A percentile compares a stretch with the other conserved stretches of the same genome.
Conservation (phyloP, 2,888 invertebrate species). For the Hedya salicella region DNA sequence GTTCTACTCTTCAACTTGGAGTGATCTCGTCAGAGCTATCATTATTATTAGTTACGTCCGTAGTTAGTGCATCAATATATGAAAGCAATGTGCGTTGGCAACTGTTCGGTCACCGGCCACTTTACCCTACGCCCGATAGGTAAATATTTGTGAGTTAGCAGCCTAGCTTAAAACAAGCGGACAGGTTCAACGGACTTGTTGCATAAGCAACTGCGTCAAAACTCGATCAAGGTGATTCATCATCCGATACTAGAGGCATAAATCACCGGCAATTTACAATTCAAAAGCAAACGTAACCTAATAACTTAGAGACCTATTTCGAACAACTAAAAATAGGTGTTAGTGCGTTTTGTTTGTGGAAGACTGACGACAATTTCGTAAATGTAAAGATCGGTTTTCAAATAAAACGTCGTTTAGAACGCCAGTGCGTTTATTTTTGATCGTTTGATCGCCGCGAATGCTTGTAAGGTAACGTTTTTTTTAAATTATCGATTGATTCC, state of each 20-base stretch:
- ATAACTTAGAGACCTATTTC: conserved; percentile 35
- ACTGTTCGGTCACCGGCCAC: conserved; percentile 8
- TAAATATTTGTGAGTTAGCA: conserved; percentile 72
- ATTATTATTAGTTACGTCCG: too few relatives aligned
- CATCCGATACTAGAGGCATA: conserved; percentile 50
- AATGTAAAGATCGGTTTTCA: conserved; percentile 38
- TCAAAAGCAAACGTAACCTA: conserved; percentile 34
- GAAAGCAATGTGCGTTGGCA: background rate
- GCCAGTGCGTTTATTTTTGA: conserved; percentile 35
- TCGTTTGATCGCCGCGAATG: conserved; percentile 36
- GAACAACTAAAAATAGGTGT: background rate
- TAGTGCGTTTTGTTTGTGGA: conserved; percentile 8
- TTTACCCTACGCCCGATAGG: conserved; percentile 51
- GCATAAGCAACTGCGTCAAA: conserved; percentile 75
- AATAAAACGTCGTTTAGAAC: conserved; percentile 42
- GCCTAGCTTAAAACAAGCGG: conserved; percentile 44
- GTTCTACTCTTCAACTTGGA: too few relatives aligned
- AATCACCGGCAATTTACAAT: conserved; percentile 42
- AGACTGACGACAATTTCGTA: conserved; percentile 32
- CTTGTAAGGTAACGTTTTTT: conserved; percentile 16
- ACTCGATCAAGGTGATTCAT: conserved; percentile 78
- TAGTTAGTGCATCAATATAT: background rate
- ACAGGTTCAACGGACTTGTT: conserved; percentile 69
- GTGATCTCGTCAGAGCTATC: too few relatives aligned
- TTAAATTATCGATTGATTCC: conserved; percentile 21